Conservation (phyloP, 2,888 invertebrate species). For the Coleophora flavipennella region DNA sequence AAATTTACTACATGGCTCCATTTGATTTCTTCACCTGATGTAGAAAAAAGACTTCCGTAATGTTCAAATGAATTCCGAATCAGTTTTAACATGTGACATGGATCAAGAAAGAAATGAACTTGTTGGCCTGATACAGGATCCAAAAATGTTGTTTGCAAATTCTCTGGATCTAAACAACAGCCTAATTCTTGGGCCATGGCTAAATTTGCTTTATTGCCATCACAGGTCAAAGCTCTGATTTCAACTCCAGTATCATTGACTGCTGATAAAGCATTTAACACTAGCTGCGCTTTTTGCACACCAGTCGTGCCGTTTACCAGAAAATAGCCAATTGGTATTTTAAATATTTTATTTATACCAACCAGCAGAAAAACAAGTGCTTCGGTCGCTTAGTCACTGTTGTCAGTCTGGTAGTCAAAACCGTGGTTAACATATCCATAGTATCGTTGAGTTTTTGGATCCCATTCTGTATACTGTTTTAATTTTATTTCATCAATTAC, state of each 20-base stretch:
- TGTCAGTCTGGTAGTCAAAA: slow-evolving; percentile 4
- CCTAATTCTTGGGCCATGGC: slow-evolving; percentile 15
- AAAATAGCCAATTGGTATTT: slow-evolving; percentile 6
- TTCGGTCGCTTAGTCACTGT: slow-evolving; percentile 4
- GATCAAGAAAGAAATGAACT: slow-evolving; percentile 9
- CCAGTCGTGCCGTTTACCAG: background rate
- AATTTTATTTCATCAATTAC: slow-evolving; percentile 13
- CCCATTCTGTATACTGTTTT: slow-evolving; percentile 4
- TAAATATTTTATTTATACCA: background rate
- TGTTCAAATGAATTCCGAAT: slow-evolving; percentile 11
- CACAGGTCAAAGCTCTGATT: slow-evolving; percentile 17
- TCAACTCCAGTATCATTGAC: slow-evolving; percentile 5
- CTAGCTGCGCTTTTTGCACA: background rate
- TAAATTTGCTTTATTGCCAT: slow-evolving; percentile 16
- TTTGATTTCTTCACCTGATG: background rate
- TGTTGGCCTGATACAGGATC: background rate
- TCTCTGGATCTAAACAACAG: slow-evolving; percentile 1
- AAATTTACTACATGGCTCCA: slow-evolving; percentile 1
- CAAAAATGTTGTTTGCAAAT: slow-evolving; percentile 5
- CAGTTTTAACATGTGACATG: slow-evolving; percentile 14
- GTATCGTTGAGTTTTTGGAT: background rate
- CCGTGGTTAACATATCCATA: slow-evolving; percentile 13
- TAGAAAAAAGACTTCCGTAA: slow-evolving; percentile 3
- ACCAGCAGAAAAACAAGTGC: slow-evolving; percentile 3
- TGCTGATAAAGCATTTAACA: slow-evolving; percentile 1